These are phyloP conservation scores for Papilio gigon DNA, from an alignment of 2,888 invertebrate genomes.

Conservation along the genomic window DNA sequence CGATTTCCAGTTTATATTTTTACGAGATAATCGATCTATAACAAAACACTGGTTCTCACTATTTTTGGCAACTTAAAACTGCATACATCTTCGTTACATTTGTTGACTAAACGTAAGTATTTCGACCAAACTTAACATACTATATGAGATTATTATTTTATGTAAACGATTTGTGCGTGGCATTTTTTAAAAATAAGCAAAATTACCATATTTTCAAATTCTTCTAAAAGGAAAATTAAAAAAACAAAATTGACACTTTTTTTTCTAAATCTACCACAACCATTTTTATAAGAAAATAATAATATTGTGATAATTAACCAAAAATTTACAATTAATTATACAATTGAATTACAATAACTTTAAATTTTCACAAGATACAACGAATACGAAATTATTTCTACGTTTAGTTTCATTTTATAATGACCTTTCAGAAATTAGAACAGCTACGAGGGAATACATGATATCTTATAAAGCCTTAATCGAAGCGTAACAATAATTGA, in stretches of 20 bases:
- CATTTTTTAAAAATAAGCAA: not conserved
- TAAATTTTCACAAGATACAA: not conserved
- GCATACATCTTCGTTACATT: too few relatives aligned
- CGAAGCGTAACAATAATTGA: not conserved
- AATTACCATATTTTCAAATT: not conserved
- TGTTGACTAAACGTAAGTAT: too few relatives aligned
- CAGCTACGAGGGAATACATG: not conserved
- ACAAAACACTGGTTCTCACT: too few relatives aligned
- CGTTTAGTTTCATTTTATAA: not conserved
- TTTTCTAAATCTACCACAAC: conserved; percentile 27
- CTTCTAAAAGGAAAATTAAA: conserved; percentile 3
- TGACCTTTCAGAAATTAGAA: not conserved
- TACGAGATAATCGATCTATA: too few relatives aligned
- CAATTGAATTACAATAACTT: not conserved
- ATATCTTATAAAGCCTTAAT: not conserved
- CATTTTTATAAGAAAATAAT: conserved; percentile 16
- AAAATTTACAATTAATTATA: not conserved
- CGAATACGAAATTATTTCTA: not conserved
- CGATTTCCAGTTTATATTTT: too few relatives aligned
- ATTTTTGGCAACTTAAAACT: not conserved
- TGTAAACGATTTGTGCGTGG: conserved; percentile 11
- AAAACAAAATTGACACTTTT: not conserved
- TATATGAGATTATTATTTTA: conserved; percentile 6
- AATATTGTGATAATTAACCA: conserved; percentile 1
- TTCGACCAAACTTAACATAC: not conserved